A percentile compares a stretch with the other conserved stretches of the same genome.
These are phyloP conservation scores for Neomorphus geoffroyi DNA, from an alignment of 2,797 vertebrate species.

Conservation along the genomic window DNA sequence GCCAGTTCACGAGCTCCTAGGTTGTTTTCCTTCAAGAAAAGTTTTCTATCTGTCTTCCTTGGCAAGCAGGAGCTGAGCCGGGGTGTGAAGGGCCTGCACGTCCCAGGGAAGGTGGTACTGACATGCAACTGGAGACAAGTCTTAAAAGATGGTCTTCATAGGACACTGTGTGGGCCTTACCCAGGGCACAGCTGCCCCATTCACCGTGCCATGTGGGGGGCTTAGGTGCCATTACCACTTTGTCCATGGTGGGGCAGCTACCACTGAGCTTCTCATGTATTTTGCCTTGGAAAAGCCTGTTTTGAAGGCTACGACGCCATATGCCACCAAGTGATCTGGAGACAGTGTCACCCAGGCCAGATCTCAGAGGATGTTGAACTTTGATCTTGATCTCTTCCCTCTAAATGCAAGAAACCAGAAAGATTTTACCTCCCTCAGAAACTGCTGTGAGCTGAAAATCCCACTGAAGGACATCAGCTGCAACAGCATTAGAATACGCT, in stretches of 20 bases:
- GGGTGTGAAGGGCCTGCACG: background rate
- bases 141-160: background rate
- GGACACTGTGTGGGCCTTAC: background rate
- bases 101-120: background rate
- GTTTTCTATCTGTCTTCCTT: background rate
- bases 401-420: slow-evolving; percentile 36
- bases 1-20: background rate
- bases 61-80: background rate
- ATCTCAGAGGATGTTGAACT: slow-evolving; percentile 15
- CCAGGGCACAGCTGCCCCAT: background rate
- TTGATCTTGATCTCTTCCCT: slow-evolving; percentile 9
- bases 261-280: background rate
- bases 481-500: background rate
- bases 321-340: background rate
- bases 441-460: slow-evolving; percentile 23
- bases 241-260: accelerated
- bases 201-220: accelerated
- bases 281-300: background rate
- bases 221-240: background rate
- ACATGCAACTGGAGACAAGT: background rate
- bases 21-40: background rate
- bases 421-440: slow-evolving; percentile 20
- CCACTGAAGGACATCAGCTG: slow-evolving; percentile 43
- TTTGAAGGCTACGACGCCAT: background rate
- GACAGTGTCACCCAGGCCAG: background rate